phyloP scores from a whole-genome alignment of 2,888 invertebrate genomes.

The Ophioninae sp. region DNA sequence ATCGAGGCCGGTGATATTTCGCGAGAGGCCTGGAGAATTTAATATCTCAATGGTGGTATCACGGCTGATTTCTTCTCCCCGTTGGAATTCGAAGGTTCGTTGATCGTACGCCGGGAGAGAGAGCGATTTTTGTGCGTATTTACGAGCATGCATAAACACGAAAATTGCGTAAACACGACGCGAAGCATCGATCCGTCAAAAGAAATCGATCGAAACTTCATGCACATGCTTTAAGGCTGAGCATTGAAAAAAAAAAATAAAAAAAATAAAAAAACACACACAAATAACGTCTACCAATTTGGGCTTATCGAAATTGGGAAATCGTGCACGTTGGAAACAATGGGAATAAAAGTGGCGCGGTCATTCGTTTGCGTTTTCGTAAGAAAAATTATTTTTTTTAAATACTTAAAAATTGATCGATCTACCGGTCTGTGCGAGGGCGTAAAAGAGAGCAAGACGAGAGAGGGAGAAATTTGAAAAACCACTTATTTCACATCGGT shows the following conservation, averaged over 20 bases:
- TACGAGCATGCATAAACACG: constrained; percentile 18
- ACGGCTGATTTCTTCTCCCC: background rate
- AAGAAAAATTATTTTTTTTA: background rate
- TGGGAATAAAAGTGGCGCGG: background rate
- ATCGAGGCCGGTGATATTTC: background rate
- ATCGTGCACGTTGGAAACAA: background rate
- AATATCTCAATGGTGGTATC: background rate
- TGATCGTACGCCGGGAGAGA: constrained; percentile 36
- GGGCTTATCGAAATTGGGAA: too few relatives aligned
- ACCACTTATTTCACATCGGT: background rate
- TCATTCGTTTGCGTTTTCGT: background rate
- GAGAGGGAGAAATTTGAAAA: constrained; percentile 14
- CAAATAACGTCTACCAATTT: background rate
- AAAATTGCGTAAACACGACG: constrained; percentile 26
- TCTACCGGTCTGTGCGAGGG: background rate
- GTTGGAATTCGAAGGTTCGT: constrained; percentile 30
- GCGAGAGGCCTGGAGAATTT: background rate
- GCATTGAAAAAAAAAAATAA: background rate
- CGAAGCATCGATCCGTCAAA: constrained; percentile 31
- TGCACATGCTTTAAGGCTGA: constrained; percentile 47
- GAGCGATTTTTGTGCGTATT: constrained; percentile 15
- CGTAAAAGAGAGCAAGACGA: constrained; percentile 14
- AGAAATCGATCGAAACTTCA: constrained; percentile 24
- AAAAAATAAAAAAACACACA: background rate
- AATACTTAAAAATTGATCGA: background rate